Evolutionary conservation across 1,140 invertebrate genomes (phyloP).

Genomic region (Parapsyche elsis): DNA sequence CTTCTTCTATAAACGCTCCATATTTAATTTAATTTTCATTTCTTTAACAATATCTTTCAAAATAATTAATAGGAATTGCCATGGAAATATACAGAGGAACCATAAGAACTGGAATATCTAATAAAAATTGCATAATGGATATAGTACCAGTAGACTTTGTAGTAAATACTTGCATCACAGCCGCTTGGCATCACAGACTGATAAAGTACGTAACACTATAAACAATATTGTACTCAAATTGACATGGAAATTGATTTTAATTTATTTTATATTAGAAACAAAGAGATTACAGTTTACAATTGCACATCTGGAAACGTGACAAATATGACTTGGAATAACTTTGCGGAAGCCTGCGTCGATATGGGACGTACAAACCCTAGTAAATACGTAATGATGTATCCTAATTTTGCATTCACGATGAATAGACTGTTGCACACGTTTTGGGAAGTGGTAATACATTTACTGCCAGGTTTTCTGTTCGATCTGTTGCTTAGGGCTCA

Average conservation of each 20-base stretch:
- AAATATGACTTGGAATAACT: slow-evolving; percentile 85
- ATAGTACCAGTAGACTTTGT: slow-evolving; percentile 93
- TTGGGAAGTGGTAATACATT: slow-evolving; percentile 78
- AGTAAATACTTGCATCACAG: slow-evolving; percentile 87
- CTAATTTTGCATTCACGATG: slow-evolving; percentile 81
- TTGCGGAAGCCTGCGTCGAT: slow-evolving; percentile 75
- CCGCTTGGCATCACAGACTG: slow-evolving; percentile 79
- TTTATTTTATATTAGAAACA: slow-evolving; percentile 64
- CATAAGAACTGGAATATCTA: slow-evolving; percentile 84
- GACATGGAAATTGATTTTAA: too few relatives aligned
- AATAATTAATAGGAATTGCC: slow-evolving; percentile 78
- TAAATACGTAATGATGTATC: slow-evolving; percentile 89
- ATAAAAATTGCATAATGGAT: slow-evolving; percentile 79
- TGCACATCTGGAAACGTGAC: slow-evolving; percentile 89
- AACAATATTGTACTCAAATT: too few relatives aligned
- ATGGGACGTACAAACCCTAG: slow-evolving; percentile 80
- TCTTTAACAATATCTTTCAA: too few relatives aligned
- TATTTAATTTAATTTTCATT: too few relatives aligned
- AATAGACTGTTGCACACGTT: slow-evolving; percentile 78
- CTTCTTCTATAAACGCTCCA: too few relatives aligned
- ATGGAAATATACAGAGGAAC: slow-evolving; percentile 89
- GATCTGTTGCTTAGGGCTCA: slow-evolving; percentile 77
- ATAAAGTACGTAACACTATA: neutral
- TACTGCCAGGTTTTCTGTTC: slow-evolving; percentile 81
- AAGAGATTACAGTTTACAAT: slow-evolving; percentile 84